phyloP scores from a whole-genome alignment of 2,797 vertebrate genomes.

The Ctenopoma kingsleyae region DNA sequence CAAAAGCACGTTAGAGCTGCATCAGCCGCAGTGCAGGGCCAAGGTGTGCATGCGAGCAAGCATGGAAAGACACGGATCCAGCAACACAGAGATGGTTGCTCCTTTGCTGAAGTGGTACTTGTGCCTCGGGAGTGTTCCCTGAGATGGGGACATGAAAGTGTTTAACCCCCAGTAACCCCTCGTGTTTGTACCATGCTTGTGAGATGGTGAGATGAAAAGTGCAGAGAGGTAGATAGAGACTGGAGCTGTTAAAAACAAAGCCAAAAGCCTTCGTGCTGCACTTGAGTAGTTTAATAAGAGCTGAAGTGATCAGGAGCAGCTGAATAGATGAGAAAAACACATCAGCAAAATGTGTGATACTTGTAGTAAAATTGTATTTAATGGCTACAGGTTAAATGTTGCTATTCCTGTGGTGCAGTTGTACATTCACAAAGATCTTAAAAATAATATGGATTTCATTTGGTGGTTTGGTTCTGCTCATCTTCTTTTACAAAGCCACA shows the following conservation, averaged over 20 bases:
- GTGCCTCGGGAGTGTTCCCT: constrained; percentile 33
- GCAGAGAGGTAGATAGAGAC: constrained; percentile 13
- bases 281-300: neutral
- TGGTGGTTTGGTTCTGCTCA: neutral
- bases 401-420: neutral
- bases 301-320: neutral
- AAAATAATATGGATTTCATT: neutral
- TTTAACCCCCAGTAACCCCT: constrained; percentile 61
- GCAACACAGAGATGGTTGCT: neutral
- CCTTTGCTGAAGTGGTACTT: constrained; percentile 45
- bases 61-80: neutral
- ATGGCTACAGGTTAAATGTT: neutral
- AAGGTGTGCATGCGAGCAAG: neutral
- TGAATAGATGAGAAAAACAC: neutral
- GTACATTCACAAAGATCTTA: neutral
- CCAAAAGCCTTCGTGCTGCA: neutral
- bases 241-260: constrained; percentile 9
- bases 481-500: neutral
- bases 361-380: neutral
- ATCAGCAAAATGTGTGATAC: neutral
- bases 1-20: neutral
- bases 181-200: constrained; percentile 32
- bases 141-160: constrained; percentile 51
- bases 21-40: constrained; percentile 7
- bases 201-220: constrained; percentile 36